phyloP scores from a whole-genome alignment of 2,888 invertebrate genomes.

The Epinotia nisella region DNA sequence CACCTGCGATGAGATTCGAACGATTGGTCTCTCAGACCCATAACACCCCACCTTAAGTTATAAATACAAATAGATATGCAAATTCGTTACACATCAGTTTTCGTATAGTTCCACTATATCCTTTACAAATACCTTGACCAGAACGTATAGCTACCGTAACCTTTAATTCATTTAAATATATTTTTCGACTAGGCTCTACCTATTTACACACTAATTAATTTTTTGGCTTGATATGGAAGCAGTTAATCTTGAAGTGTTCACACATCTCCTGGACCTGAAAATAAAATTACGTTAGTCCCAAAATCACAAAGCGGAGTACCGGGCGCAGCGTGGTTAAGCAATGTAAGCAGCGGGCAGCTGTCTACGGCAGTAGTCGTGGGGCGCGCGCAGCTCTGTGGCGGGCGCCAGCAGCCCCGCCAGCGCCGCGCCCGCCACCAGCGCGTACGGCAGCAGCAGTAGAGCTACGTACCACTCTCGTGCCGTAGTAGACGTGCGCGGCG shows the following conservation, averaged over 20 bases:
- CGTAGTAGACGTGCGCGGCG: too few species aligned
- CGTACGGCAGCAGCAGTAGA: too few species aligned
- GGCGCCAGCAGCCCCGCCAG: too few species aligned
- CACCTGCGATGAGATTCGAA: slow-evolving; percentile 8
- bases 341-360: too few species aligned
- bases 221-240: slow-evolving; percentile 87
- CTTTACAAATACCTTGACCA: slow-evolving; percentile 31
- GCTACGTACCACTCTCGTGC: too few species aligned
- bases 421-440: too few species aligned
- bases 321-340: too few species aligned
- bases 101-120: slow-evolving; percentile 18
- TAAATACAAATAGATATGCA: slow-evolving; percentile 15
- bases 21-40: neutral
- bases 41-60: neutral
- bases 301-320: neutral
- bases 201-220: slow-evolving; percentile 63
- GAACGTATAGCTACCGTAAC: slow-evolving; percentile 27
- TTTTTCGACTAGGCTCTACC: slow-evolving; percentile 45
- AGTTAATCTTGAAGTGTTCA: slow-evolving; percentile 94
- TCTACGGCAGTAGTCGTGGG: too few species aligned
- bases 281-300: slow-evolving; percentile 1
- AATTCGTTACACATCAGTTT: neutral
- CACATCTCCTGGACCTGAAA: slow-evolving; percentile 98
- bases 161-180: slow-evolving; percentile 48
- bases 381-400: too few species aligned